Percentiles rank a stretch among this genome's conserved stretches.
These are phyloP conservation scores for Drosophila neonasuta DNA, from an alignment of 2,888 invertebrate genomes.

Conservation along the genomic window DNA sequence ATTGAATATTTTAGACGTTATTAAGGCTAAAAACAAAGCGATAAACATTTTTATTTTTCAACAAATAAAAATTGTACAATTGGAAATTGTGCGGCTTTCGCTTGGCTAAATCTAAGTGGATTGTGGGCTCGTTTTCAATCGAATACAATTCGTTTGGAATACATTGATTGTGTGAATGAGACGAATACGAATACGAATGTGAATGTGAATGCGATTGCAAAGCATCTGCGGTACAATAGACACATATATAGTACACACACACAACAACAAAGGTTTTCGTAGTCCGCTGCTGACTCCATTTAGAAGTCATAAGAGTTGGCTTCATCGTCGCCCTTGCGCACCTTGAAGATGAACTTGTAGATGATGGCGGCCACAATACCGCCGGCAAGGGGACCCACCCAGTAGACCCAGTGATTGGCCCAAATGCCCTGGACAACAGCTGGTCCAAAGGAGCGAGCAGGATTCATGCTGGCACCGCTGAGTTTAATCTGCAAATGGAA, in stretches of 20 bases:
- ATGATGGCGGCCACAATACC: constrained; percentile 89
- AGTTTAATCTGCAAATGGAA: constrained; percentile 86
- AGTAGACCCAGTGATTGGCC: constrained; percentile 93
- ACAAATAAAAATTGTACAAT: constrained; percentile 71
- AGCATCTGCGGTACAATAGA: constrained; percentile 16
- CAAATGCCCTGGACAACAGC: constrained; percentile 90
- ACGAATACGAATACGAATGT: constrained; percentile 37
- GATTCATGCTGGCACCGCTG: constrained; percentile 96
- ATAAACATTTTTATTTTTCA: constrained; percentile 59
- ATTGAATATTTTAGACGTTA: constrained; percentile 50
- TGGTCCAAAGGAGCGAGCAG: constrained; percentile 94
- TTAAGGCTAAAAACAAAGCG: constrained; percentile 56
- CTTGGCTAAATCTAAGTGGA: constrained; percentile 42
- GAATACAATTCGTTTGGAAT: constrained; percentile 30
- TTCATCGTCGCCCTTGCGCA: constrained; percentile 88
- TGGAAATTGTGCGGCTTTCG: constrained; percentile 26
- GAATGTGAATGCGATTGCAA: constrained; percentile 32
- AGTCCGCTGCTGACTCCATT: constrained; percentile 16
- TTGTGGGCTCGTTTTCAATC: constrained; percentile 19
- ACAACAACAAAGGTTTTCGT: constrained; percentile 52
- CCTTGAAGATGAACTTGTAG: constrained; percentile 88
- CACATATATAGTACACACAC: constrained; percentile 11
- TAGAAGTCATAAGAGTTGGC: constrained; percentile 90
- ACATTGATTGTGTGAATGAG: constrained; percentile 30
- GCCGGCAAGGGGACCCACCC: constrained; percentile 92